phyloP scores from a whole-genome alignment of 2,888 invertebrate species.

The Drosophila antonietae region DNA sequence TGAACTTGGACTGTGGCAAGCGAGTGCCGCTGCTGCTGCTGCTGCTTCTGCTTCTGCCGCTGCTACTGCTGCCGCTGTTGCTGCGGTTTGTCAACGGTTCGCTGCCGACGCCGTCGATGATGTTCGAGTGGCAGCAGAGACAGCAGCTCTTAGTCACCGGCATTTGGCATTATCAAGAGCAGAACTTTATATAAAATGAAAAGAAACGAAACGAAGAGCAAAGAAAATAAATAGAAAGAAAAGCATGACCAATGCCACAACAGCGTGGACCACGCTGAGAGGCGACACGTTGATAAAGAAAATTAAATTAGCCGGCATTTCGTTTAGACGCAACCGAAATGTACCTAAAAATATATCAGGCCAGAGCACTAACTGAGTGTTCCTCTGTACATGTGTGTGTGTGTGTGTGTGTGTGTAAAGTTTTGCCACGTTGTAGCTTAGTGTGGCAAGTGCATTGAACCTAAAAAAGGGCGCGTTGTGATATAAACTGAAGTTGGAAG shows the following conservation, averaged over 20 bases:
- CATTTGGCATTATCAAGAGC: constrained; percentile 73
- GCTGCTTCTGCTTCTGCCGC: constrained; percentile 1
- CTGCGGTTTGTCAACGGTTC: constrained; percentile 70
- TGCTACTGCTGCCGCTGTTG: constrained; percentile 25
- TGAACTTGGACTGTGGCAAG: constrained; percentile 70
- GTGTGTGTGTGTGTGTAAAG: constrained; percentile 42
- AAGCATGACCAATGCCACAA: constrained; percentile 59
- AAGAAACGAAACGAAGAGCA: not conserved
- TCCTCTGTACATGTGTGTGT: not conserved
- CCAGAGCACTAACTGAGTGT: constrained; percentile 30
- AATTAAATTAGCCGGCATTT: constrained; percentile 60
- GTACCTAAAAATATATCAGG: constrained; percentile 61
- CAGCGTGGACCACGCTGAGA: constrained; percentile 52
- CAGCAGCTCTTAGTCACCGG: constrained; percentile 55
- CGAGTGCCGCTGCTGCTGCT: not conserved
- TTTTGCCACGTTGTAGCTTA: constrained; percentile 59
- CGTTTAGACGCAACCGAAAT: constrained; percentile 47
- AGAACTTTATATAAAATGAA: constrained; percentile 8
- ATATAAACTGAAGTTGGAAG: constrained; percentile 46
- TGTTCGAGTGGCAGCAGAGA: constrained; percentile 27
- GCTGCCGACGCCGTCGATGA: constrained; percentile 56
- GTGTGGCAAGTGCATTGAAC: constrained; percentile 72
- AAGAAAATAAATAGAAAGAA: constrained; percentile 15
- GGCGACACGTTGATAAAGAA: constrained; percentile 60
- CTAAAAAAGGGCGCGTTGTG: constrained; percentile 55